These are phyloP conservation scores for Cryptocephalus primarius DNA, from an alignment of 2,888 invertebrate genomes.

Conservation along the genomic window DNA sequence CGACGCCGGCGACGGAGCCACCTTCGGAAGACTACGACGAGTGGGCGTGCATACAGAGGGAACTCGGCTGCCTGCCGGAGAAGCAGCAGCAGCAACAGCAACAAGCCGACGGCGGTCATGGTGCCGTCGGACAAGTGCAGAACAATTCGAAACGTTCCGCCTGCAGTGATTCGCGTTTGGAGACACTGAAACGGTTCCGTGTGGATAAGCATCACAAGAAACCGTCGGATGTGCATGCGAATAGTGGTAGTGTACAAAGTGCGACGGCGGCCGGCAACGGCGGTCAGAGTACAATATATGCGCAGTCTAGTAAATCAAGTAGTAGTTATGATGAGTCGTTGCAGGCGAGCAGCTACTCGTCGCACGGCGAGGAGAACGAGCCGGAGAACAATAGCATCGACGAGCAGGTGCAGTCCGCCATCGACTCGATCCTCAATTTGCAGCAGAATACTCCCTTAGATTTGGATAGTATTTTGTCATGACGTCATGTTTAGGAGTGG, in stretches of 20 bases:
- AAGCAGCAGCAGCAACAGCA: not conserved
- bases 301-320: constrained; percentile 7
- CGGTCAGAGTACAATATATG: constrained; percentile 10
- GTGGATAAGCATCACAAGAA: constrained; percentile 32
- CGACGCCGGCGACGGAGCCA: not conserved
- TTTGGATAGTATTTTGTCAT: constrained; percentile 38
- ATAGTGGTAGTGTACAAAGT: constrained; percentile 20
- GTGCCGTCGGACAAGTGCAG: not conserved
- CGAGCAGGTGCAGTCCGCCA: constrained; percentile 69
- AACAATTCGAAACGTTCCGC: constrained; percentile 26
- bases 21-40: constrained; percentile 45
- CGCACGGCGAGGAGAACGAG: constrained; percentile 22
- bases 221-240: constrained; percentile 13
- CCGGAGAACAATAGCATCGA: constrained; percentile 51
- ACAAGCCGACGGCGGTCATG: not conserved
- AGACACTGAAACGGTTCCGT: constrained; percentile 35
- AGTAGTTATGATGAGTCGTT: constrained; percentile 6
- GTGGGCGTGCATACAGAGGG: constrained; percentile 57
- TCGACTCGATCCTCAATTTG: constrained; percentile 66
- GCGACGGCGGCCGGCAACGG: constrained; percentile 11
- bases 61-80: constrained; percentile 43
- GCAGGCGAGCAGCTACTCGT: constrained; percentile 13
- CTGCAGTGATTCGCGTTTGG: constrained; percentile 31
- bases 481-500: constrained; percentile 28
- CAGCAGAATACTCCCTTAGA: constrained; percentile 40